Evolutionary conservation across 2,113 vertebrate genomes (phyloP).

Genomic region (Astur gentilis): DNA sequence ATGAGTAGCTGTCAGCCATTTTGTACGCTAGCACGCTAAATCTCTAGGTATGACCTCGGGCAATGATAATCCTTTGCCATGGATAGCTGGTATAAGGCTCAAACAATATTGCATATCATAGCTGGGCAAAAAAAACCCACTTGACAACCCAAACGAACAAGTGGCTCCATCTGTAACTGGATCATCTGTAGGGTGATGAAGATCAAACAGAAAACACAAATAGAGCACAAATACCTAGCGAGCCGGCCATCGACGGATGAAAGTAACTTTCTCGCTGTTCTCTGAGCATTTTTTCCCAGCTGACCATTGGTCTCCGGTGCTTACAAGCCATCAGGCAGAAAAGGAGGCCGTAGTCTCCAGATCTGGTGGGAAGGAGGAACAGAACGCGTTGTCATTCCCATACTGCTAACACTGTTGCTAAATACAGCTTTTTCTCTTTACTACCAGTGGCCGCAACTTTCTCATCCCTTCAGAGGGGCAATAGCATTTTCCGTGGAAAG

Average conservation of each 20-base stretch:
- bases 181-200: not conserved
- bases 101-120: not conserved
- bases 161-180: not conserved
- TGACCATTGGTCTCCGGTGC: rapidly evolving
- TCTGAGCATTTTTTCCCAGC: not conserved
- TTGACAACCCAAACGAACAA: not conserved
- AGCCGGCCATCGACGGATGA: too few relatives aligned
- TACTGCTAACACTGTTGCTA: rapidly evolving
- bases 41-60: rapidly evolving
- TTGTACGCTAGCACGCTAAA: not conserved
- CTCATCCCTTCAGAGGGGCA: not conserved
- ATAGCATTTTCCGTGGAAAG: not conserved
- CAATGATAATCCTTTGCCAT: not conserved
- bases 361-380: not conserved
- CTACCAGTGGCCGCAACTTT: not conserved
- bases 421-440: rapidly evolving
- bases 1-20: not conserved
- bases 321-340: not conserved
- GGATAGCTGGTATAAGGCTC: not conserved
- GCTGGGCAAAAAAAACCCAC: not conserved
- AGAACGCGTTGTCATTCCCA: not conserved
- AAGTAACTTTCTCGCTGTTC: not conserved
- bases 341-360: not conserved
- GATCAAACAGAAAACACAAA: not conserved
- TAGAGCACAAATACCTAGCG: not conserved